Evolutionary conservation across 2,797 vertebrate species (phyloP).

Genomic region (Coilia nasus): DNA sequence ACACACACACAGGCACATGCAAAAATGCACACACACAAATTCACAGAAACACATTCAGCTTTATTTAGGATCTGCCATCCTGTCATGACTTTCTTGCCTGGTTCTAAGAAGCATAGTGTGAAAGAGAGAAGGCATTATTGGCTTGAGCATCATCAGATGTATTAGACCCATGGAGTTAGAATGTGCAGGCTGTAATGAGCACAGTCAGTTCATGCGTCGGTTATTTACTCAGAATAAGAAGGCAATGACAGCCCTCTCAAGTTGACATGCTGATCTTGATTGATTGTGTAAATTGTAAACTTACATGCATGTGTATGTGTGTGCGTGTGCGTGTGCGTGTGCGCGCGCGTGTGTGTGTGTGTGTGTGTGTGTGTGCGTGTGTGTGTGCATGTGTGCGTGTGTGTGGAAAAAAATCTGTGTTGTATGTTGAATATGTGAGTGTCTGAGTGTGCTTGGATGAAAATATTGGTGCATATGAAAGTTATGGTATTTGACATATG

Average conservation of each 20-base stretch:
- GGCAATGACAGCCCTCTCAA: too few relatives aligned
- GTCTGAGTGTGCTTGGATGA: neutral
- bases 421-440: constrained; percentile 15
- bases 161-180: too few relatives aligned
- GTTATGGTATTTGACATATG: neutral
- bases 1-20: too few relatives aligned
- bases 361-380: neutral
- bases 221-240: too few relatives aligned
- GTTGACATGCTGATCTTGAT: too few relatives aligned
- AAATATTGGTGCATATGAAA: neutral
- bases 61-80: neutral
- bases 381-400: neutral
- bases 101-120: neutral
- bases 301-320: too few relatives aligned
- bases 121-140: too few relatives aligned
- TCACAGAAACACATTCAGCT: neutral
- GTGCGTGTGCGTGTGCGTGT: neutral
- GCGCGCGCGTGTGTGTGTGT: neutral
- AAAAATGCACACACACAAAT: neutral
- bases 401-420: neutral
- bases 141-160: too few relatives aligned
- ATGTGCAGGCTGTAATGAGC: neutral
- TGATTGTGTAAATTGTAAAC: too few relatives aligned
- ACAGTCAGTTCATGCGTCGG: neutral
- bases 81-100: neutral